Evolutionary conservation across 2,113 vertebrate species (phyloP).

Genomic region (Columba livia): DNA sequence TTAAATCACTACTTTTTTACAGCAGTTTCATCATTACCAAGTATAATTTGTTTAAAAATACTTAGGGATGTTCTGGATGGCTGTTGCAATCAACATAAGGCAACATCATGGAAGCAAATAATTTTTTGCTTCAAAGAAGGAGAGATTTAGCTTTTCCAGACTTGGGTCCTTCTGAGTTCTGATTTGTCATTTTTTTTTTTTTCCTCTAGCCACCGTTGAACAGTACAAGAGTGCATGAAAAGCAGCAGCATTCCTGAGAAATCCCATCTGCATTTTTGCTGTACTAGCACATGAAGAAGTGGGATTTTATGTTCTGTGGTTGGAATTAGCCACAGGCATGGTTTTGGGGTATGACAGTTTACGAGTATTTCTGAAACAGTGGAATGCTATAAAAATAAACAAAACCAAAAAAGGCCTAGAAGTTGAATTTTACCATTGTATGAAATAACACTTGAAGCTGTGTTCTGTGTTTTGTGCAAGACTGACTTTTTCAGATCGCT

Average conservation of each 20-base stretch:
- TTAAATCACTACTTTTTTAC: not conserved
- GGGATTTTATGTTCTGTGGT: slow-evolving; percentile 3
- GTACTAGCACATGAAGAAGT: not conserved
- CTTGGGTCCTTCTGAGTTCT: not conserved
- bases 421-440: slow-evolving; percentile 4
- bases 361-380: slow-evolving; percentile 36
- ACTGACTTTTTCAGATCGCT: not conserved
- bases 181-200: not conserved
- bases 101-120: not conserved
- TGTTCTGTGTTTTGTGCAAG: not conserved
- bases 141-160: not conserved
- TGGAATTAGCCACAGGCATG: slow-evolving; percentile 23
- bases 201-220: not conserved
- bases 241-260: slow-evolving; percentile 4
- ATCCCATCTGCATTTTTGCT: not conserved
- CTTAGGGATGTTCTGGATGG: not conserved
- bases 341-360: slow-evolving; percentile 1
- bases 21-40: not conserved
- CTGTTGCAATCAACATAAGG: not conserved
- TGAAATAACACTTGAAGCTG: not conserved
- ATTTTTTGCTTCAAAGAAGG: not conserved
- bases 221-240: not conserved
- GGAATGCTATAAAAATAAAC: slow-evolving; percentile 29
- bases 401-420: not conserved
- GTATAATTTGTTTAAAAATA: not conserved